Conservation (phyloP, 2,113 vertebrate genomes). For the Actenoides hombroni region DNA sequence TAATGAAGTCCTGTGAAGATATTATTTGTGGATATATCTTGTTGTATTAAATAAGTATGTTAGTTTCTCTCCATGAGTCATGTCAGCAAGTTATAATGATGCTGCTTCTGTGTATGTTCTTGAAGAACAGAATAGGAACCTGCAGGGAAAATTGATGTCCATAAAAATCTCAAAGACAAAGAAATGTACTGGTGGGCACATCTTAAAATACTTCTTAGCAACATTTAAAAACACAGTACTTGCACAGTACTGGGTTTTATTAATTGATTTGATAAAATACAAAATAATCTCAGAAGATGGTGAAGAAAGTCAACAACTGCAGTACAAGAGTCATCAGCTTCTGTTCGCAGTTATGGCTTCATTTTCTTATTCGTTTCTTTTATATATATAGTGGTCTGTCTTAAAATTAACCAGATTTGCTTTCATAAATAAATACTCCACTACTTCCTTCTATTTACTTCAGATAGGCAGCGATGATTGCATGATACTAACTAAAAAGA, state of each 20-base stretch:
- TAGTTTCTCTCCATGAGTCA: not conserved
- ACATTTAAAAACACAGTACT: not conserved
- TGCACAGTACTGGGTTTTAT: not conserved
- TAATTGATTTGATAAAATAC: not conserved
- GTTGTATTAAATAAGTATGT: not conserved
- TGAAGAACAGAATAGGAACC: not conserved
- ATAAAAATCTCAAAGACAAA: not conserved
- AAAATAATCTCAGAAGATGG: not conserved
- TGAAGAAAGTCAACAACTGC: not conserved
- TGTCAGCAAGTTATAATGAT: not conserved
- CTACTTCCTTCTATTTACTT: not conserved
- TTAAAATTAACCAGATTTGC: not conserved
- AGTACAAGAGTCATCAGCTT: not conserved
- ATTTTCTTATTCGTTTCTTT: not conserved
- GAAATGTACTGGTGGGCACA: not conserved
- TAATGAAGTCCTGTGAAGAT: not conserved
- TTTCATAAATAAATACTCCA: not conserved
- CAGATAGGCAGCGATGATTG: not conserved
- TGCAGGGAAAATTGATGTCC: not conserved
- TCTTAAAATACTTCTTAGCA: not conserved
- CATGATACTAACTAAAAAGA: not conserved
- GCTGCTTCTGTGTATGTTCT: not conserved
- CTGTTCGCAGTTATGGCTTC: not conserved
- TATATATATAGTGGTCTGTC: not conserved
- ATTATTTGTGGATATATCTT: not conserved